Conservation (phyloP, 2,888 invertebrate genomes). For the Aporophyla lueneburgensis region DNA sequence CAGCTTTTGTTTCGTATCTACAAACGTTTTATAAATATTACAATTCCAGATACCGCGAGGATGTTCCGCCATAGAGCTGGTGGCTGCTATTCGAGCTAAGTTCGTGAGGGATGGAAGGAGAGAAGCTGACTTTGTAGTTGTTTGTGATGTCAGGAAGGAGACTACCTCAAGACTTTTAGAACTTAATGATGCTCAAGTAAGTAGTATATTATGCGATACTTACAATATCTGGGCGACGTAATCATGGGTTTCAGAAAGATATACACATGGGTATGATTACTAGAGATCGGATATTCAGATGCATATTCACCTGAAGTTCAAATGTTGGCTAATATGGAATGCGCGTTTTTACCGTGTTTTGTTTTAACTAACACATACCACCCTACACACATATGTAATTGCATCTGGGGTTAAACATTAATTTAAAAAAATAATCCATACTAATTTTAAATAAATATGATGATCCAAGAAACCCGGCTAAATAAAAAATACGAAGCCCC, state of each 20-base stretch:
- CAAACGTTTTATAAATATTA: background rate
- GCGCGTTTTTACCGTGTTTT: too few species aligned
- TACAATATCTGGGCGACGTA: background rate
- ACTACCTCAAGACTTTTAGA: conserved; percentile 94
- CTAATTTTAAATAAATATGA: too few species aligned
- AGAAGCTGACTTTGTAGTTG: conserved; percentile 97
- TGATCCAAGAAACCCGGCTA: too few species aligned
- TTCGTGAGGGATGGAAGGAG: conserved; percentile 93
- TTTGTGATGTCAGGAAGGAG: conserved; percentile 97
- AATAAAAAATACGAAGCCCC: too few species aligned
- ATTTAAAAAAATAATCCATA: too few species aligned
- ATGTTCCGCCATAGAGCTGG: conserved; percentile 95
- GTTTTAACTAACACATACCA: too few species aligned
- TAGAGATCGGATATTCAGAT: too few species aligned
- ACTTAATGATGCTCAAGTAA: conserved; percentile 95
- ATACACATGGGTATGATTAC: too few species aligned
- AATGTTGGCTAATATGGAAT: too few species aligned
- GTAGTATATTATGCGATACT: conserved; percentile 43
- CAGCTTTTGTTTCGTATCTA: background rate
- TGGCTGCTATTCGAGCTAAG: conserved; percentile 93
- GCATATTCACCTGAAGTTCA: too few species aligned
- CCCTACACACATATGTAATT: too few species aligned
- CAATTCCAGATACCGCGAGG: conserved; percentile 93
- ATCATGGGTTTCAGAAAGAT: background rate
- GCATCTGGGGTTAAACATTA: too few species aligned